Evolutionary conservation across 2,888 invertebrate species (phyloP), one percentile per base, ranked within the genome.

Genomic region (Anthophora plumipes): DNA sequence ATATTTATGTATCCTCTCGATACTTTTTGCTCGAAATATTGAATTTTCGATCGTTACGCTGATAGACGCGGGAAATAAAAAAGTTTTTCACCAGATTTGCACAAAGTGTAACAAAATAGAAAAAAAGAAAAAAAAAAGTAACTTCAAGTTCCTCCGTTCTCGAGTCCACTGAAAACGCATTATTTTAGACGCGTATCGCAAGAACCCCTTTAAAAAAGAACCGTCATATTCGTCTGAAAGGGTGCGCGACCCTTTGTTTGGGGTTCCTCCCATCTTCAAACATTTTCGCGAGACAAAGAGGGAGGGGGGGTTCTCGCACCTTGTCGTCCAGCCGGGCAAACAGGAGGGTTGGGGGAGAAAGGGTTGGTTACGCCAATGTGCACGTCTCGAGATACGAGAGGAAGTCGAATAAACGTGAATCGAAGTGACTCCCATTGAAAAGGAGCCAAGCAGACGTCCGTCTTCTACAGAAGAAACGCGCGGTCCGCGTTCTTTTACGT

Each of bases 401-500:
- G 86, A 86, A 86, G 83, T 83, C 78, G 80, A 55, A 78, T 75
- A 85, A 83, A 85, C 73, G 85, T 87, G 89, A 89, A 89, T 89
- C 88, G 84, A 84, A 83, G 86, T 73, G 81, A 77, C 78, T 81
- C 72, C 84, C 87, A 89, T 89, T 88, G 88, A 88, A 85, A n/a
- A 87, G 75, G 77, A 61, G 74, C 67, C 57, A 67, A 37, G 67
- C 67, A 71, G 80, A 72, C 75, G 75, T 73, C 31, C 31, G 31
- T 31, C 31, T 1, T 31, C 67, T 71, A 68, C 41, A 48, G 71
- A 86, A 82, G 84, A 80, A 79, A 77, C 73, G 67, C 43, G 39
- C 14, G 54, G n/a, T n/a, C 71, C 66, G 84, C 57, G 87, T 88
- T 80, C 83, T 85, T 84, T 84, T 82, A 81, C 82, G 76, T 82